Evolutionary conservation across 2,797 vertebrate species (phyloP).

Genomic region (Alcedo atthis): DNA sequence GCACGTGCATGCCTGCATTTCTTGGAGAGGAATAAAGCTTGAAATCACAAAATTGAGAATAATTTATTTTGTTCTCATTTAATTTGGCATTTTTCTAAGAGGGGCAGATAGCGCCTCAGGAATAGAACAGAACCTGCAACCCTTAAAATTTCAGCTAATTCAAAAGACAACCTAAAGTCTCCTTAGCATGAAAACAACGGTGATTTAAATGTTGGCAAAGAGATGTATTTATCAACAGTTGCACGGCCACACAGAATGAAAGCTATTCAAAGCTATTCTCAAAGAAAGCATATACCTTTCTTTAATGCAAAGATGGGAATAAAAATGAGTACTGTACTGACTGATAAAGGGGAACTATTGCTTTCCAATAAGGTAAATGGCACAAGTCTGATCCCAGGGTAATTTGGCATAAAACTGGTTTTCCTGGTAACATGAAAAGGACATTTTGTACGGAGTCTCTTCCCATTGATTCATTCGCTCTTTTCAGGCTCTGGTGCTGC

Average conservation of each 20-base stretch:
- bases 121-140: neutral
- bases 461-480: conserved; percentile 37
- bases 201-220: conserved; percentile 1
- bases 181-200: neutral
- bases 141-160: neutral
- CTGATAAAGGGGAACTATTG: conserved; percentile 58
- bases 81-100: neutral
- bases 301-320: conserved; percentile 49
- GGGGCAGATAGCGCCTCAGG: neutral
- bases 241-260: neutral
- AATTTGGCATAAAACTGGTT: neutral
- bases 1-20: neutral
- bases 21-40: neutral
- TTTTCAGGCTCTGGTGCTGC: conserved; percentile 34
- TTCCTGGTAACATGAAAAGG: conserved; percentile 35
- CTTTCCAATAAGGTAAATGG: conserved; percentile 62
- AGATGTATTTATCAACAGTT: conserved; percentile 48
- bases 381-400: conserved; percentile 8
- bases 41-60: neutral
- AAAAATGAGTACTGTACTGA: conserved; percentile 55
- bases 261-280: neutral
- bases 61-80: neutral
- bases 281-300: conserved; percentile 16
- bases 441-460: neutral
- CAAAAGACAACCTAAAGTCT: conserved; percentile 19